phyloP scores from a whole-genome alignment of 2,113 vertebrate genomes.

The Cichladusa arquata region DNA sequence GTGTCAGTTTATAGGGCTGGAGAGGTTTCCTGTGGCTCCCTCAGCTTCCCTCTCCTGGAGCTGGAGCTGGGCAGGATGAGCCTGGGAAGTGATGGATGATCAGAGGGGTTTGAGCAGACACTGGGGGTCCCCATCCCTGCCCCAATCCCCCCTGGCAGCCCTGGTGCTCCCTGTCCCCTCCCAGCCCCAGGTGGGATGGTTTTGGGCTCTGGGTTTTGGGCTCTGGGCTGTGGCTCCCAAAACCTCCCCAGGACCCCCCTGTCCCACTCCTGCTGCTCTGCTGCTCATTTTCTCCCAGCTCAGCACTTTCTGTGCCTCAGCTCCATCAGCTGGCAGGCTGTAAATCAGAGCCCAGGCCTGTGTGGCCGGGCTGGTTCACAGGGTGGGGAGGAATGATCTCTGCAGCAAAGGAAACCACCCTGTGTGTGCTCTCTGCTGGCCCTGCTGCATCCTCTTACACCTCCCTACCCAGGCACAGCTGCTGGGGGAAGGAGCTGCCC shows the following conservation, averaged over 20 bases:
- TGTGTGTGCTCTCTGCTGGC: not conserved
- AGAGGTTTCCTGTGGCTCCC: not conserved
- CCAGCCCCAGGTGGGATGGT: no score
- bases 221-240: not conserved
- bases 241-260: not conserved
- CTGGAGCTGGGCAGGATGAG: not conserved
- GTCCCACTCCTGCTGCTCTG: not conserved
- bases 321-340: not conserved
- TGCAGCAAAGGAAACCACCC: not conserved
- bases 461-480: not conserved
- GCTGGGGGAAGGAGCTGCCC: accelerated
- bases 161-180: not conserved
- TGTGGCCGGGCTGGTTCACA: not conserved
- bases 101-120: not conserved
- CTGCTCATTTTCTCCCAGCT: not conserved
- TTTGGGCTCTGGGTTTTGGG: no score
- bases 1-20: constrained; percentile 37
- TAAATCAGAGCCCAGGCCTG: not conserved
- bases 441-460: not conserved
- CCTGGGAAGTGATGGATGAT: not conserved
- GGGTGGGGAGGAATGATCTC: not conserved
- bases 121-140: accelerated
- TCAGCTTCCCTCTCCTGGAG: not conserved
- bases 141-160: not conserved
- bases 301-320: not conserved